Evolutionary conservation across 2,888 invertebrate genomes (phyloP).

Genomic region (Amiota communis): DNA sequence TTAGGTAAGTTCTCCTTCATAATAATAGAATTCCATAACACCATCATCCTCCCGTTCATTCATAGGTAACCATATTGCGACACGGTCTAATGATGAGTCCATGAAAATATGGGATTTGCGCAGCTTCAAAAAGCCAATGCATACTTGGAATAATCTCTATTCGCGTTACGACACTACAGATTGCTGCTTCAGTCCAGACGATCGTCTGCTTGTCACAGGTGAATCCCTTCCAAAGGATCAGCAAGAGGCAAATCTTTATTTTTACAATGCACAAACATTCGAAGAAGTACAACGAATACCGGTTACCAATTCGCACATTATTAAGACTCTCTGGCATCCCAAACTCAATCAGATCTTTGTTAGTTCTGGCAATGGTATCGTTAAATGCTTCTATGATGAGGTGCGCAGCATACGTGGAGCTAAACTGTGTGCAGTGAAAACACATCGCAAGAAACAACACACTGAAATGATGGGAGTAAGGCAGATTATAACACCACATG

Average conservation of each 20-base stretch:
- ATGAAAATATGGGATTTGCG: conserved; percentile 96
- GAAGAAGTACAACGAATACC: conserved; percentile 82
- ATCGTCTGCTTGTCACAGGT: conserved; percentile 90
- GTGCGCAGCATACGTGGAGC: conserved; percentile 91
- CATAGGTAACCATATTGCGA: conserved; percentile 76
- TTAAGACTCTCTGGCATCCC: conserved; percentile 95
- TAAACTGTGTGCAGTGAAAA: conserved; percentile 89
- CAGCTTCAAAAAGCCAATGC: conserved; percentile 84
- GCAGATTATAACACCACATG: conserved; percentile 96
- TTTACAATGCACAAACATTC: conserved; percentile 86
- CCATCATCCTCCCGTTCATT: not conserved
- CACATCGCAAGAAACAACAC: conserved; percentile 84
- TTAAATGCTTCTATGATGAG: conserved; percentile 93
- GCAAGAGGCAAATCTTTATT: conserved; percentile 81
- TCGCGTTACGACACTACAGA: conserved; percentile 90
- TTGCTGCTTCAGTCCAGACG: conserved; percentile 89
- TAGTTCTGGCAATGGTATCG: conserved; percentile 91
- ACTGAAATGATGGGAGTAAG: conserved; percentile 91
- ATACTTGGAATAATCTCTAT: conserved; percentile 80
- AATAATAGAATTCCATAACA: too few species aligned
- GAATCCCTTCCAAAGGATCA: conserved; percentile 84
- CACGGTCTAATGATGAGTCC: conserved; percentile 92
- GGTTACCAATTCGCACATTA: conserved; percentile 86
- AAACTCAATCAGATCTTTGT: conserved; percentile 97
- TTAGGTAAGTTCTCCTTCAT: conserved; percentile 75